These are phyloP conservation scores for Alexandromys fortis DNA, from an alignment of 2,113 vertebrate genomes.

Conservation along the genomic window DNA sequence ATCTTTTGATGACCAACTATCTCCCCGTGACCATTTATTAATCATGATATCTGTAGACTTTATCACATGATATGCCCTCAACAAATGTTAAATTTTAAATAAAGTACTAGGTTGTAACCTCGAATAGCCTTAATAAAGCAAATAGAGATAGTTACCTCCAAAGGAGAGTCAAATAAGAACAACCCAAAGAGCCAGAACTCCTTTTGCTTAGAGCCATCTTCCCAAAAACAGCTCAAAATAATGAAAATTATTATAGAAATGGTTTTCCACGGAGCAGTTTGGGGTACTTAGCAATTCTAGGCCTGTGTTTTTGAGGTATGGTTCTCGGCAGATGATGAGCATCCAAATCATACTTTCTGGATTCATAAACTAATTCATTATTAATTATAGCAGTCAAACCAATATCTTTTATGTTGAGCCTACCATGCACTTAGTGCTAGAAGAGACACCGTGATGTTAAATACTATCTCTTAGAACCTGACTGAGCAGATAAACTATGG, in stretches of 20 bases:
- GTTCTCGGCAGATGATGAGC: background rate
- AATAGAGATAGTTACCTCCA: constrained; percentile 19
- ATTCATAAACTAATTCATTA: constrained; percentile 43
- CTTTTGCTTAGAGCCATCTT: constrained; percentile 14
- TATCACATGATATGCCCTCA: background rate
- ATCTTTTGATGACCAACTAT: constrained; percentile 32
- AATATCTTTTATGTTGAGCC: background rate
- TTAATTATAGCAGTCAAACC: constrained; percentile 7
- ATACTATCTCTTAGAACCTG: constrained; percentile 13
- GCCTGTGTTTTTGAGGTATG: background rate
- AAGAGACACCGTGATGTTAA: background rate
- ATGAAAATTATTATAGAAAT: constrained; percentile 10
- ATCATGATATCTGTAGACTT: constrained; percentile 20
- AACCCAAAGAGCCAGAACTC: background rate
- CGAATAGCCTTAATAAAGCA: constrained; percentile 25
- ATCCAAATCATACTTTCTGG: constrained; percentile 22
- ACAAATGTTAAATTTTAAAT: constrained; percentile 28
- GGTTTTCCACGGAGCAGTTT: constrained; percentile 35
- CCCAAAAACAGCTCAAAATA: background rate
- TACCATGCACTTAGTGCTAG: constrained; percentile 5
- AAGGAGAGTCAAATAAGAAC: background rate
- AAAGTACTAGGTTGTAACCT: background rate
- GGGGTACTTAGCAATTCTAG: background rate
- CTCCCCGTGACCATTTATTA: background rate
- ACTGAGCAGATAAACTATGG: background rate